A percentile compares a stretch with the other conserved stretches of the same genome.
phyloP scores from a whole-genome alignment of 2,888 invertebrate genomes.

The Eremobia ochroleuca region DNA sequence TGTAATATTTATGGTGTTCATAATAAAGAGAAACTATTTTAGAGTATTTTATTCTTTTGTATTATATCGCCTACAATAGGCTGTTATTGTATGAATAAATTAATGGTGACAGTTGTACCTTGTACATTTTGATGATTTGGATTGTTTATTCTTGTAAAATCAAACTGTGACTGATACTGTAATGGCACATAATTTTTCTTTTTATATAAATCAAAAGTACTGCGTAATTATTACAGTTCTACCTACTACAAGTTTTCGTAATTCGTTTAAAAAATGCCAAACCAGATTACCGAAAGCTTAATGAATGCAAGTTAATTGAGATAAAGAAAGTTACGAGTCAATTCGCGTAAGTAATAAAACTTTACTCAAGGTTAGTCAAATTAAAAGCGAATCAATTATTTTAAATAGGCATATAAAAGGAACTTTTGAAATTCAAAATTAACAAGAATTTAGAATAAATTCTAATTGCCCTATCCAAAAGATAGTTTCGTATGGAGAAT shows the following conservation, averaged over 20 bases:
- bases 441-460: too few species aligned
- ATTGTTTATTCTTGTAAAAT: conserved; percentile 16
- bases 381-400: too few species aligned
- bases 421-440: too few species aligned
- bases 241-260: background rate
- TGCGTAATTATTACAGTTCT: too few species aligned
- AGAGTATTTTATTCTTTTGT: too few species aligned
- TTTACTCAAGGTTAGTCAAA: background rate
- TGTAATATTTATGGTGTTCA: too few species aligned
- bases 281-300: background rate
- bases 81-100: background rate
- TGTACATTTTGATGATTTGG: conserved; percentile 51
- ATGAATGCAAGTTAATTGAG: background rate
- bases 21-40: too few species aligned
- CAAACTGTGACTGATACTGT: conserved; percentile 43
- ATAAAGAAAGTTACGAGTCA: background rate
- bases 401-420: too few species aligned
- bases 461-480: too few species aligned
- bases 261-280: background rate
- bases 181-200: conserved; percentile 16
- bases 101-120: conserved; percentile 5
- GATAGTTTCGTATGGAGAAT: too few species aligned
- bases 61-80: background rate
- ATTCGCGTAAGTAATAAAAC: background rate
- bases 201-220: conserved; percentile 46